phyloP scores from a whole-genome alignment of 2,113 vertebrate species.

The Spermophilus dauricus region DNA sequence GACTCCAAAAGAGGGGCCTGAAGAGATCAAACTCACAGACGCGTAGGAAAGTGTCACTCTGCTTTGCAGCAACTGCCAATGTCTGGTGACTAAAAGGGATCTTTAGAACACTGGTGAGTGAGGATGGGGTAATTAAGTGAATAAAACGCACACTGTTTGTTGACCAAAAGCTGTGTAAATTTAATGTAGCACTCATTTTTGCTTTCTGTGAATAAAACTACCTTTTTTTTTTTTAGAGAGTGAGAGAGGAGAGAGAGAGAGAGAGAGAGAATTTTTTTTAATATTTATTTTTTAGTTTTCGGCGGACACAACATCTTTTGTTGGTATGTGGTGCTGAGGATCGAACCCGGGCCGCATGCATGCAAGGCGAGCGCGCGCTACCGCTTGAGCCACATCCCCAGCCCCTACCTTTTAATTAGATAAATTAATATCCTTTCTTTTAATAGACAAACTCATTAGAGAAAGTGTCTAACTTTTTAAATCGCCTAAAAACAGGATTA shows the following conservation, averaged over 20 bases:
- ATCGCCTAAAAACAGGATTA: background rate
- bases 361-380: too few species aligned
- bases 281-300: too few species aligned
- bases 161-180: background rate
- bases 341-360: too few species aligned
- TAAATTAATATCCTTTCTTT: slow-evolving; percentile 49
- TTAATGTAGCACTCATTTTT: slow-evolving; percentile 17
- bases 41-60: background rate
- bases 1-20: background rate
- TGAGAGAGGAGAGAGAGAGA: too few species aligned
- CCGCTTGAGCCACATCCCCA: too few species aligned
- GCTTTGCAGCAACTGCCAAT: background rate
- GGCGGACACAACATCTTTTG: too few species aligned
- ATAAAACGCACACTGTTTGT: background rate
- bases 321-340: too few species aligned
- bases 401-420: slow-evolving; percentile 67
- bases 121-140: background rate
- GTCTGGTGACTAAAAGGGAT: background rate
- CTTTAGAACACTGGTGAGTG: background rate
- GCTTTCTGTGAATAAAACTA: slow-evolving; percentile 41
- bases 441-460: slow-evolving; percentile 12
- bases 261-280: too few species aligned
- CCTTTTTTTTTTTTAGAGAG: too few species aligned
- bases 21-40: slow-evolving; percentile 14
- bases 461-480: slow-evolving; percentile 36